phyloP scores from a whole-genome alignment of 2,888 invertebrate genomes.

The Synergus itoensis region DNA sequence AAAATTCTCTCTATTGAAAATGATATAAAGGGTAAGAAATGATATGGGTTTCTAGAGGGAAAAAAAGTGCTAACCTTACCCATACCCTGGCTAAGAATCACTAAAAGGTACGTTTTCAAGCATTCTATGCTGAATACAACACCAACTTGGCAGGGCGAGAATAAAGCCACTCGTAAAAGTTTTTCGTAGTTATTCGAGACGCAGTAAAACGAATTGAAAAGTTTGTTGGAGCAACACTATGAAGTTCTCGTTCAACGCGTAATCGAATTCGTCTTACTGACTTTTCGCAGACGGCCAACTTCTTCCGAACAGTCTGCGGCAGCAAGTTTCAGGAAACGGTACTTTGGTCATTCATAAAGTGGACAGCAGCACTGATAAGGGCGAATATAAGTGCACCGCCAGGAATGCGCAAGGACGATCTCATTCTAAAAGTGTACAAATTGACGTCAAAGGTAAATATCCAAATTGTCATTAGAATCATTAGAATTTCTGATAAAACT shows the following conservation, averaged over 20 bases:
- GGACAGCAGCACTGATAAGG: constrained; percentile 91
- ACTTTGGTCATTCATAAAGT: constrained; percentile 92
- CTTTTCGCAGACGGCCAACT: constrained; percentile 86
- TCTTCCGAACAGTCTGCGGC: constrained; percentile 92
- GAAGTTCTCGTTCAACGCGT: constrained; percentile 44
- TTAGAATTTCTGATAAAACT: no score
- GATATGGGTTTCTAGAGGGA: neutral
- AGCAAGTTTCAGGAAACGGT: constrained; percentile 92
- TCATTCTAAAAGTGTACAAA: constrained; percentile 81
- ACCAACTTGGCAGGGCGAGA: constrained; percentile 4
- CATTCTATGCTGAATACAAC: constrained; percentile 46
- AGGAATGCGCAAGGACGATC: constrained; percentile 90
- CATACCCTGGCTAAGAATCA: neutral
- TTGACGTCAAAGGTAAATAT: constrained; percentile 78
- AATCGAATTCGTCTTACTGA: constrained; percentile 51
- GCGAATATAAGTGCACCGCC: constrained; percentile 94
- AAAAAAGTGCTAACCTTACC: neutral
- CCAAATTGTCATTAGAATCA: neutral
- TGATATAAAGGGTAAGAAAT: neutral
- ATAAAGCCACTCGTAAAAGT: constrained; percentile 52
- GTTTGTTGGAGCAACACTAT: constrained; percentile 47
- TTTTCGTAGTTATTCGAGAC: constrained; percentile 48
- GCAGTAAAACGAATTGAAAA: constrained; percentile 55
- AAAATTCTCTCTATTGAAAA: neutral
- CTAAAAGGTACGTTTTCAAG: constrained; percentile 43